Evolutionary conservation across 2,888 invertebrate genomes (phyloP).

Genomic region (Drosophila diplacantha): DNA sequence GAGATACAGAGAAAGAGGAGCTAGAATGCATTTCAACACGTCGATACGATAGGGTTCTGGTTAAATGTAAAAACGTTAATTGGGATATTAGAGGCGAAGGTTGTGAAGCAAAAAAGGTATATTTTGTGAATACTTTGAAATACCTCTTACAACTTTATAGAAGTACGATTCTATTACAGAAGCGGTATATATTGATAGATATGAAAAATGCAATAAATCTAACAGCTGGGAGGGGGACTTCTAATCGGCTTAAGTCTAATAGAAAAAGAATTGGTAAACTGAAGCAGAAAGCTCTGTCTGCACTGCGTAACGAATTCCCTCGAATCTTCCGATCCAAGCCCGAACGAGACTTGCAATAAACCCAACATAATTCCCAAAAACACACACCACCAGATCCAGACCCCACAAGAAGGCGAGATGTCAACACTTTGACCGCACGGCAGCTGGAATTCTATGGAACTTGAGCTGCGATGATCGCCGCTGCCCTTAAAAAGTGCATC

Average conservation of each 20-base stretch:
- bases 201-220: not conserved
- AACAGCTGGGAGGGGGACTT: not conserved
- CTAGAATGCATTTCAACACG: constrained; percentile 61
- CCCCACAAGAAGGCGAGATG: constrained; percentile 60
- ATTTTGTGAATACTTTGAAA: not conserved
- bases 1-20: not conserved
- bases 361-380: constrained; percentile 31
- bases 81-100: constrained; percentile 50
- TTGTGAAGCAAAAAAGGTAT: not conserved
- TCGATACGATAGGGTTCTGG: constrained; percentile 41
- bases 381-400: constrained; percentile 26
- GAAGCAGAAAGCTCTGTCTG: constrained; percentile 43
- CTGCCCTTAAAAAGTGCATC: constrained; percentile 49
- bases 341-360: constrained; percentile 26
- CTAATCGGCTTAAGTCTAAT: constrained; percentile 54
- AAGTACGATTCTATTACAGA: not conserved
- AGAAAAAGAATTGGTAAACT: constrained; percentile 34
- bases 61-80: constrained; percentile 49
- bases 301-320: constrained; percentile 20
- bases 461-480: constrained; percentile 43
- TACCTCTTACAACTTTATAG: not conserved
- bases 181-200: not conserved
- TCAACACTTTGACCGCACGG: constrained; percentile 50
- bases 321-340: constrained; percentile 11
- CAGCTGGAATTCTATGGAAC: constrained; percentile 54